Conservation (phyloP, 2,797 vertebrate genomes). For the Micromesistius poutassou region DNA sequence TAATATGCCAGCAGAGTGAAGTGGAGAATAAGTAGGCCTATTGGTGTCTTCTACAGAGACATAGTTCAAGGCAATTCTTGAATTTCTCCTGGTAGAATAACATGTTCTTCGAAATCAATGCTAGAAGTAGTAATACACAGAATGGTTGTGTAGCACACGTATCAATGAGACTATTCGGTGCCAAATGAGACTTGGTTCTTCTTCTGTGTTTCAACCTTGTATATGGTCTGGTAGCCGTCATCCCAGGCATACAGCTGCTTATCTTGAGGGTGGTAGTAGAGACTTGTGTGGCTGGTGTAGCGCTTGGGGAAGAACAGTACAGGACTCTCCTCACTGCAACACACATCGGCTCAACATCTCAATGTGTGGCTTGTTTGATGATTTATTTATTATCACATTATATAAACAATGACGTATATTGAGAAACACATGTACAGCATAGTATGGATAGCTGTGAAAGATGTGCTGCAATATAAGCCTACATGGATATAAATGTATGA, state of each 20-base stretch:
- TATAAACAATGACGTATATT: not conserved
- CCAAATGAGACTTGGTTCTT: conserved; percentile 31
- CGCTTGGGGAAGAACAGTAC: conserved; percentile 83
- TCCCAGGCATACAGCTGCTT: conserved; percentile 91
- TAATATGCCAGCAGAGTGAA: not conserved
- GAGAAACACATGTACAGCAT: not conserved
- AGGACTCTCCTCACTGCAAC: conserved; percentile 58
- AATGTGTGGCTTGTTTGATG: not conserved
- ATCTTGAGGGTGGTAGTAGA: conserved; percentile 87
- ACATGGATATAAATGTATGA: not conserved
- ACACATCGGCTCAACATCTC: not conserved
- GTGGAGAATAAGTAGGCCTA: not conserved
- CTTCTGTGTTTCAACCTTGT: conserved; percentile 78
- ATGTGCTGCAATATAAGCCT: not conserved
- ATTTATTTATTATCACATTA: not conserved
- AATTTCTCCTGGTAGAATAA: not conserved
- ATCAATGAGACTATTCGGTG: not conserved
- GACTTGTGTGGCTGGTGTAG: conserved; percentile 81
- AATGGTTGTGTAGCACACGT: not conserved
- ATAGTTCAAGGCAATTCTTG: not conserved
- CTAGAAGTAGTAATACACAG: not conserved
- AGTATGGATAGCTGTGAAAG: not conserved
- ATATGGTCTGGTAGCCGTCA: conserved; percentile 90
- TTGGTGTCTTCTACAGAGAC: not conserved
- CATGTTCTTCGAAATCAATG: not conserved